Base-by-base conservation (phyloP, 1,140 invertebrate genomes). In the Chionoecetes opilio region DNA sequence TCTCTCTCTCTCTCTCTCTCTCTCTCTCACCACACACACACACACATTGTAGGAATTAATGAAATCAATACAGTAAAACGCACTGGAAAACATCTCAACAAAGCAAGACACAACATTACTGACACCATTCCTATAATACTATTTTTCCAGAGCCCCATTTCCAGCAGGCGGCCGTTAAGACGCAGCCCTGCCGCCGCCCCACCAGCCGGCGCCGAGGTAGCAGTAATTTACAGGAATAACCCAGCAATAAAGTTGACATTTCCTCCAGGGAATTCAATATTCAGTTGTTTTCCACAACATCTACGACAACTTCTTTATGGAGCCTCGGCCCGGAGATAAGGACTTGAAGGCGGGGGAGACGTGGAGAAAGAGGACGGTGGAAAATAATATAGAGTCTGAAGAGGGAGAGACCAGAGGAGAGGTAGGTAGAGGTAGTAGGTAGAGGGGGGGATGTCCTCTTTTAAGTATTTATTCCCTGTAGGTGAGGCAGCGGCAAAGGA, bases 171-270 rank as follows among this genome's bases (percentile, higher is more conserved):
- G 63, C 21, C 6, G 63, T n/a, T 26, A n/a, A 75, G 63, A n/a
- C 21, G 63, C 21, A 75, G 63, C 21, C 21, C 46, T 11, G 9
- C 46, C 9, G 46, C 46, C 46, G 46, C 46, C 46, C 63, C 63
- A 75, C 63, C n/a, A 75, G 63, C 21, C 63, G 63, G 63, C 63
- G 63, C 21, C 63, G 63, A 5, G 63, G 63, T 75, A 26, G 21
- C n/a, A n/a, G 63, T 75, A 75, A 75, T 75, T 75, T 75, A 75
- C 63, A 75, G 63, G 63, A 75, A 75, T 75, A 75, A 75, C 63
- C 63, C 5, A 75, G 63, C 63, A 75, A 75, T 75, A 75, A 75
- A 75, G 63, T 75, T 75, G 63, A 75, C 63, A 75, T 75, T 75
- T 75, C 63, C 63, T 75, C 63, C 21, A 75, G 63, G 26, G 63